Conservation (phyloP, 1,140 invertebrate species). For the Scaptomyza hsui region DNA sequence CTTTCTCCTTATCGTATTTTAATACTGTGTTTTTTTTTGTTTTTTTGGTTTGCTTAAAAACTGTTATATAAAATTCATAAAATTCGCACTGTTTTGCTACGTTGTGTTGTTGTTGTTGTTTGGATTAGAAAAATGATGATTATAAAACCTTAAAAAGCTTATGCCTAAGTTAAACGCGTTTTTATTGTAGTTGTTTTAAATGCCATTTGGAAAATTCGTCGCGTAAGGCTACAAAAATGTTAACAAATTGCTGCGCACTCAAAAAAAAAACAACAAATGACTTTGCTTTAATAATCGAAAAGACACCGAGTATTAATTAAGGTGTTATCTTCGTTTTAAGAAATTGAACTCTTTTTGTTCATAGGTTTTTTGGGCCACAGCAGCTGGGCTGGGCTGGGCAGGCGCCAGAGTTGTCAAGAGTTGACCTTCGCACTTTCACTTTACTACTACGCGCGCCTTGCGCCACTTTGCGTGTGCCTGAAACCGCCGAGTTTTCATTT, state of each 20-base stretch:
- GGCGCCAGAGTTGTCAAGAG: constrained; percentile 50
- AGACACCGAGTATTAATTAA: constrained; percentile 20
- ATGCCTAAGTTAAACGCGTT: constrained; percentile 58
- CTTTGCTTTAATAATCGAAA: constrained; percentile 5
- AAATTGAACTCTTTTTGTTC: constrained; percentile 10
- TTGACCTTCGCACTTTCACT: constrained; percentile 82
- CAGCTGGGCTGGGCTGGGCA: constrained; percentile 55
- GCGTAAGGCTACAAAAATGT: constrained; percentile 40
- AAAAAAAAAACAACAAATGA: constrained; percentile 38
- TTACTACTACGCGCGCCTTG: constrained; percentile 72
- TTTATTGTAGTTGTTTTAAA: constrained; percentile 58
- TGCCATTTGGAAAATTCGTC: constrained; percentile 68
- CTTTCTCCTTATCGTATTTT: background rate
- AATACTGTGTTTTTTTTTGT: background rate
- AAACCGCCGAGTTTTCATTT: constrained; percentile 73
- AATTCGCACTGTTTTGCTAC: constrained; percentile 14
- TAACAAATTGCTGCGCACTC: constrained; percentile 39
- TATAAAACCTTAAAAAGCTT: constrained; percentile 48
- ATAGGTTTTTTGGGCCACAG: constrained; percentile 30
- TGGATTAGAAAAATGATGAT: constrained; percentile 9
- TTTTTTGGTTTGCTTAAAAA: constrained; percentile 31
- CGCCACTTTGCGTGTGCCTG: constrained; percentile 54
- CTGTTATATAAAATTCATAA: constrained; percentile 56
- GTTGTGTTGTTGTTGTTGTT: background rate
- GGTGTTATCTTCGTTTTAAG: constrained; percentile 15